Conservation (phyloP, 2,113 vertebrate species). For the Talpa occidentalis region DNA sequence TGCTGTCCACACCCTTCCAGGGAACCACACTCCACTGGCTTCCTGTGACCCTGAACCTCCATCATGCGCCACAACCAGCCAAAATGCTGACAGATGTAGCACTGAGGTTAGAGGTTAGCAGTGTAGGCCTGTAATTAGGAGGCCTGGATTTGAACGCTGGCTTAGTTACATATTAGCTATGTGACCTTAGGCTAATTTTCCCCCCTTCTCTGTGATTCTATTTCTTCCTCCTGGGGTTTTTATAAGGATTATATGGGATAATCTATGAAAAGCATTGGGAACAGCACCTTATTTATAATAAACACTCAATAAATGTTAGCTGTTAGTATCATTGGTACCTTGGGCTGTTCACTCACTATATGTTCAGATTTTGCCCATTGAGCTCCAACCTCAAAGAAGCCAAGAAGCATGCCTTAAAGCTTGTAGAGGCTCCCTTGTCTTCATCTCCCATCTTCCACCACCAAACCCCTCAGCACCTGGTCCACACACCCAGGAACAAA, state of each 20-base stretch:
- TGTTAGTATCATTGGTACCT: neutral
- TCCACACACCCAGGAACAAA: neutral
- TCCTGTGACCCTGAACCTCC: constrained; percentile 33
- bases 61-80: neutral
- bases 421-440: neutral
- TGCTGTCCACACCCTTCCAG: neutral
- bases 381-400: neutral
- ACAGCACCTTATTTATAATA: constrained; percentile 35
- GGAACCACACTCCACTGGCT: neutral
- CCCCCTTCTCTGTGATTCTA: constrained; percentile 50
- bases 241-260: constrained; percentile 50
- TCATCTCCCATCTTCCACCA: neutral
- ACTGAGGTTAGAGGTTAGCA: constrained; percentile 22
- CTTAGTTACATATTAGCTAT: constrained; percentile 49
- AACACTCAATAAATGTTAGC: constrained; percentile 57
- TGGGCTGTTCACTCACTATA: neutral
- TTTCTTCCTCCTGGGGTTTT: constrained; percentile 38
- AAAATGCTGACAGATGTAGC: neutral
- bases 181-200: constrained; percentile 55
- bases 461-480: neutral
- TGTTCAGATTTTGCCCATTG: neutral
- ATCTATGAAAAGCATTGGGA: constrained; percentile 38
- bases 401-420: neutral
- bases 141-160: constrained; percentile 8
- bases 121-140: neutral